These are phyloP conservation scores for Dromiciops gliroides DNA, from an alignment of 2,113 vertebrate genomes.

Conservation along the genomic window DNA sequence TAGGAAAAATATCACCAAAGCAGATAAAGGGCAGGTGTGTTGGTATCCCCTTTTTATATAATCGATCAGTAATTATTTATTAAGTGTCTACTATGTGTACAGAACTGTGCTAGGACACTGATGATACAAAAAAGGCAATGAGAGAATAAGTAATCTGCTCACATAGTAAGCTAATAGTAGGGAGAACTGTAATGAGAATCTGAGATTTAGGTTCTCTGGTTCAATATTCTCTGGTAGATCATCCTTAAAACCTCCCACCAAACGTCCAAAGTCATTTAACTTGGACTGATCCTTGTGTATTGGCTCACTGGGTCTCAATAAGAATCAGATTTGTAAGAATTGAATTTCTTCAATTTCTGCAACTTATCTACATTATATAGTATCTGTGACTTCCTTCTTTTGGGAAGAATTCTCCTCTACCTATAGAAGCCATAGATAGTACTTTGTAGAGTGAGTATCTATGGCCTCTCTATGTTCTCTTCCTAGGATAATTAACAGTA, in stretches of 20 bases:
- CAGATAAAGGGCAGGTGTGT: neutral
- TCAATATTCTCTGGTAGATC: neutral
- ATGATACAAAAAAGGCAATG: neutral
- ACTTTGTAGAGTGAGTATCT: neutral
- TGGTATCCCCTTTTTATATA: neutral
- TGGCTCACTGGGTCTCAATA: neutral
- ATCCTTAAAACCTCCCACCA: neutral
- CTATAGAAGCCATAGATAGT: neutral
- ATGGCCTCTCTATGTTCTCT: neutral
- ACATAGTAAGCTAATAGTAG: neutral
- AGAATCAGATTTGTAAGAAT: neutral
- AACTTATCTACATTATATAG: neutral
- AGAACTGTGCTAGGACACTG: neutral
- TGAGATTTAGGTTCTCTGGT: neutral
- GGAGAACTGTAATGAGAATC: neutral
- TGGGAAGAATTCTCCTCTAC: neutral
- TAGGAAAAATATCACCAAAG: neutral
- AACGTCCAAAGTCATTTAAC: conserved; percentile 29
- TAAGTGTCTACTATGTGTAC: neutral
- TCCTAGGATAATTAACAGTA: neutral
- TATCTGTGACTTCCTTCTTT: neutral
- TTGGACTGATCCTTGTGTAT: neutral
- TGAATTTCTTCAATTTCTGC: neutral
- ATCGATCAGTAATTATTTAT: neutral
- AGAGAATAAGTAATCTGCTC: neutral